Base-by-base conservation (phyloP, 2,797 vertebrate species). In the Phoxinus dragarum region DNA sequence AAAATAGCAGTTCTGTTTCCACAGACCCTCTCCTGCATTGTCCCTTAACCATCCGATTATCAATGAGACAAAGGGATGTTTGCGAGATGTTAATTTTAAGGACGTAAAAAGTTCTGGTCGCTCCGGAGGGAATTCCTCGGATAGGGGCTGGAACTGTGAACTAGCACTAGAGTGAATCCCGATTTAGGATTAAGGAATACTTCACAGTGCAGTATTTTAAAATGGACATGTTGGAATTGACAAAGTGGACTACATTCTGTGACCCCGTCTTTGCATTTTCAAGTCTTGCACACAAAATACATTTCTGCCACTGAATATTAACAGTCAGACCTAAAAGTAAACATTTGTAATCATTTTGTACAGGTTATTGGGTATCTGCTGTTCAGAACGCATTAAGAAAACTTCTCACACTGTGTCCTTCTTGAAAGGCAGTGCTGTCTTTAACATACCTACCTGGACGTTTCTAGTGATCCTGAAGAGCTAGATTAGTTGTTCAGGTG, bases 11-110 rank as follows among this genome's bases (percentile, higher is more conserved):
- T 76, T 84, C 59, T 66, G 34, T 75, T 77, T 66, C 79, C 59
- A 56, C 16, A 79, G 74, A 74, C 64, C 81, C 73, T 87, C 59
- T 82, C 71, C 31, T 78, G 54, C 27, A 38, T 23, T 44, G 64
- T 86, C 66, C 80, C 82, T 21, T 82, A 49, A 80, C 66, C 67
- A 85, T 74, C 52, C 27, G 23, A 86, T 89, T 86, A 82, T 66
- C 81, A 80, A 54, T 12, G 38, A 86, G 83, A 90, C 77, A 88
- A 86, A 86, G 27, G 54, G 42, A 52, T 71, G 74, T 86, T 80
- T 87, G 68, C 80, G 44, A 69, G 17, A 27, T 74, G 75, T 52
- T 59, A 75, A 27, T 74, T 78, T 59, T 66, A 71, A 82, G 54
- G 56, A 83, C 21, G 73, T 49, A 11, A 77, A 74, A 44, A 81